phyloP scores from a whole-genome alignment of 2,888 invertebrate genomes.

The Tiphia femorata region DNA sequence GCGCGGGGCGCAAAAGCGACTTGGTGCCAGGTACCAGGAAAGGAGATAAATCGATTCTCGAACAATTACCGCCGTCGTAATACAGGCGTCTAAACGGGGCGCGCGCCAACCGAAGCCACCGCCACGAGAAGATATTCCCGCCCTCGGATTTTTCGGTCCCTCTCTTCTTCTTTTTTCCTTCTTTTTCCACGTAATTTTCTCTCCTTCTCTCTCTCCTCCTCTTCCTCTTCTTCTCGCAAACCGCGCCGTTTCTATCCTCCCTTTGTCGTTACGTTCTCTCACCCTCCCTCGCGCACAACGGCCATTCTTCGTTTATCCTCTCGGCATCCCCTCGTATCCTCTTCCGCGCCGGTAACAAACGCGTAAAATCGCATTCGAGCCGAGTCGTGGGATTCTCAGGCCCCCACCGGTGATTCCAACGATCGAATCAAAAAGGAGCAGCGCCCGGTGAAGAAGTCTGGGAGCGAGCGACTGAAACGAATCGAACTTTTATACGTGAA shows the following conservation, averaged over 20 bases:
- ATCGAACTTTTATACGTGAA: too few relatives aligned
- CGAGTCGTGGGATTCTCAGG: too few relatives aligned
- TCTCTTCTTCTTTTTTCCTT: neutral
- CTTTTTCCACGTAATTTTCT: neutral
- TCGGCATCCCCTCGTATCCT: too few relatives aligned
- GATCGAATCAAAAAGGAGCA: too few relatives aligned
- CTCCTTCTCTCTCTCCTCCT: neutral
- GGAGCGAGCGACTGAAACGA: too few relatives aligned
- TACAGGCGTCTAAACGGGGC: constrained; percentile 19
- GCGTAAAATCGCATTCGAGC: too few relatives aligned
- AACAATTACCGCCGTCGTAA: constrained; percentile 41
- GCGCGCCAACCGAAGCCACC: constrained; percentile 25
- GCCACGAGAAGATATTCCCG: constrained; percentile 15
- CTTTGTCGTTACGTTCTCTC: constrained; percentile 12
- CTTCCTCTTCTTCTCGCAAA: neutral
- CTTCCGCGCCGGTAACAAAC: too few relatives aligned
- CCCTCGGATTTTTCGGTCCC: neutral
- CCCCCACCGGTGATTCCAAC: too few relatives aligned
- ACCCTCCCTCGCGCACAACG: too few relatives aligned
- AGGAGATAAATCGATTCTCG: constrained; percentile 43
- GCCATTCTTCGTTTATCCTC: too few relatives aligned
- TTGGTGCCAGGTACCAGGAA: too few relatives aligned
- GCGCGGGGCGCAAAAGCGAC: constrained; percentile 35
- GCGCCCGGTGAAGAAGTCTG: too few relatives aligned
- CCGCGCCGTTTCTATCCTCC: constrained; percentile 3